Percentiles rank a stretch among this genome's conserved stretches.
phyloP scores from a whole-genome alignment of 1,140 invertebrate species.

The Cotesia vestalis region DNA sequence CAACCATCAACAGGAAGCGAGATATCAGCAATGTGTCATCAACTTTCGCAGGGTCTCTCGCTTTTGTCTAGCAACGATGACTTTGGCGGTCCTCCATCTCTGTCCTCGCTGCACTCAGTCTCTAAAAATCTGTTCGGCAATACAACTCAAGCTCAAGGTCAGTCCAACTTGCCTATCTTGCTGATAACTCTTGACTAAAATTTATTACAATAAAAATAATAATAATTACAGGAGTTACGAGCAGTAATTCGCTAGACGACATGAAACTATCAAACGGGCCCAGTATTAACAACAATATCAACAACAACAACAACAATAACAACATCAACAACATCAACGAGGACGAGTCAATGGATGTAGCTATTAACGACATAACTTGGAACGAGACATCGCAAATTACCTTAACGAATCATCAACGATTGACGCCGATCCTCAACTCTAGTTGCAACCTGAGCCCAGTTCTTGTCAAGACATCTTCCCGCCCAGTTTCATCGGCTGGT shows the following conservation, averaged over 20 bases:
- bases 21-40: slow-evolving; percentile 87
- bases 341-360: slow-evolving; percentile 32
- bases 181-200: no score
- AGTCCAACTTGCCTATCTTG: slow-evolving; percentile 1
- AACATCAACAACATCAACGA: slow-evolving; percentile 23
- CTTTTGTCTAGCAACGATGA: slow-evolving; percentile 77
- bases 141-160: slow-evolving; percentile 51
- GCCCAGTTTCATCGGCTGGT: slow-evolving; percentile 41
- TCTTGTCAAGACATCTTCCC: slow-evolving; percentile 46
- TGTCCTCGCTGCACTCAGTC: slow-evolving; percentile 48
- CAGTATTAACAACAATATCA: slow-evolving; percentile 44
- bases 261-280: slow-evolving; percentile 57
- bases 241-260: slow-evolving; percentile 59
- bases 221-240: slow-evolving; percentile 51
- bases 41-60: slow-evolving; percentile 83
- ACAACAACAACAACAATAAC: slow-evolving; percentile 40
- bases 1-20: slow-evolving; percentile 70
- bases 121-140: slow-evolving; percentile 55
- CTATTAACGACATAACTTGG: slow-evolving; percentile 32
- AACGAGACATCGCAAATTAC: slow-evolving; percentile 39
- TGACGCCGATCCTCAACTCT: slow-evolving; percentile 62
- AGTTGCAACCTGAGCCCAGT: slow-evolving; percentile 58
- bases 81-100: slow-evolving; percentile 63
- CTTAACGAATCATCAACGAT: slow-evolving; percentile 50
- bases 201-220: not conserved